phyloP scores from a whole-genome alignment of 2,797 vertebrate genomes.

The Epinephelus awoara region DNA sequence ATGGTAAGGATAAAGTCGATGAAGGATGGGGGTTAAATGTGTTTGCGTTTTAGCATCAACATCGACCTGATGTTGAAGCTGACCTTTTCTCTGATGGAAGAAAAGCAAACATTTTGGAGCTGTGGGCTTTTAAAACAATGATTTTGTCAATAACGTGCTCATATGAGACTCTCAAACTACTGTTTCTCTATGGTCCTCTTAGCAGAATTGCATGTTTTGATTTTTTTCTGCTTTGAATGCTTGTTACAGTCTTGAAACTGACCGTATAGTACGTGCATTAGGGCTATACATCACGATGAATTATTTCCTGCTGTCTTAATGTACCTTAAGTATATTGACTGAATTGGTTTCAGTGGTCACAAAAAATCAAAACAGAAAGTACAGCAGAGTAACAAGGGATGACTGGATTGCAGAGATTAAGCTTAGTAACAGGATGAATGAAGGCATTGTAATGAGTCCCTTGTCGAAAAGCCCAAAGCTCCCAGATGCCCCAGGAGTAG shows the following conservation, averaged over 20 bases:
- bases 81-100: not conserved
- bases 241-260: slow-evolving; percentile 21
- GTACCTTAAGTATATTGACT: slow-evolving; percentile 41
- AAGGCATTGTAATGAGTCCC: slow-evolving; percentile 70
- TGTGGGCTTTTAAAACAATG: slow-evolving; percentile 9
- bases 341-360: slow-evolving; percentile 47
- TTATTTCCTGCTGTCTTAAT: slow-evolving; percentile 38
- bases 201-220: not conserved
- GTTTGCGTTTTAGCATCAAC: not conserved
- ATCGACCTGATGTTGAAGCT: slow-evolving; percentile 6
- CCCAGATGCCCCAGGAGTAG: slow-evolving; percentile 57
- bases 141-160: not conserved
- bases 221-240: slow-evolving; percentile 8
- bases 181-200: not conserved
- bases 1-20: slow-evolving; percentile 84
- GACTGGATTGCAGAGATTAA: slow-evolving; percentile 39
- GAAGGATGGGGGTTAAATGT: not conserved
- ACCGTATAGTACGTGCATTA: slow-evolving; percentile 23
- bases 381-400: slow-evolving; percentile 39
- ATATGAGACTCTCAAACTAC: slow-evolving; percentile 1
- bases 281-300: slow-evolving; percentile 22
- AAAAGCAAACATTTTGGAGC: slow-evolving; percentile 22
- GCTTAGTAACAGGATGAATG: slow-evolving; percentile 27
- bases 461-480: slow-evolving; percentile 43
- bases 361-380: slow-evolving; percentile 42